phyloP scores from a whole-genome alignment of 2,113 vertebrate species.

The Archocentrus centrarchus region DNA sequence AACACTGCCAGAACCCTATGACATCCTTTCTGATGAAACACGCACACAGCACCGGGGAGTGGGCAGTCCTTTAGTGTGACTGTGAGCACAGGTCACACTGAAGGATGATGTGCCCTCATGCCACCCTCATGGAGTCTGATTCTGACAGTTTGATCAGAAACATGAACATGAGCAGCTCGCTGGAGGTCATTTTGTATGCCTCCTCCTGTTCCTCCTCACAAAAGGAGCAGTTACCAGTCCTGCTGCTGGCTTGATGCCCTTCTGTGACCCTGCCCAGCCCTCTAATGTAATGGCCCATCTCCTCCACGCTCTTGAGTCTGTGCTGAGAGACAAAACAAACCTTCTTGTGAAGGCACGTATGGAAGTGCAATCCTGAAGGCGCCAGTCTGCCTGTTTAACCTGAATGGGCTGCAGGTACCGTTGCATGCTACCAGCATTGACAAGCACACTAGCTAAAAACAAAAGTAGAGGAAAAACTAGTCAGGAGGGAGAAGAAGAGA shows the following conservation, averaged over 20 bases:
- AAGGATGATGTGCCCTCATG: background rate
- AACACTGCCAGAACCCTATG: background rate
- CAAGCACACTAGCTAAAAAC: background rate
- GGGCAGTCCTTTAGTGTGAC: background rate
- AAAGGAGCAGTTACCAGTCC: background rate
- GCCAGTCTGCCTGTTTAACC: background rate
- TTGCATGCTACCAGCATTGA: background rate
- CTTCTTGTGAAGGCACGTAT: background rate
- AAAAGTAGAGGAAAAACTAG: background rate
- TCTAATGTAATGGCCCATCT: too few species aligned
- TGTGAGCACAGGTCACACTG: background rate
- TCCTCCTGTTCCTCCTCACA: slow-evolving; percentile 3
- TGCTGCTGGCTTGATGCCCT: background rate
- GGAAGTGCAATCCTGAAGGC: background rate
- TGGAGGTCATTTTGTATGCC: background rate
- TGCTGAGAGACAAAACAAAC: background rate
- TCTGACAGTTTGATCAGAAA: background rate
- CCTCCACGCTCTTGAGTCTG: background rate
- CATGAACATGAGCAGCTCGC: background rate
- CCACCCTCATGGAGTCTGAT: background rate
- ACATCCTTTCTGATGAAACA: background rate
- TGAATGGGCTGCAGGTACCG: background rate
- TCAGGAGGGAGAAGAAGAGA: background rate
- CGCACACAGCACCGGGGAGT: background rate
- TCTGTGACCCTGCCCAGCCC: background rate